Evolutionary conservation across 2,113 vertebrate species (phyloP).

Genomic region (Falcunculus frontatus): DNA sequence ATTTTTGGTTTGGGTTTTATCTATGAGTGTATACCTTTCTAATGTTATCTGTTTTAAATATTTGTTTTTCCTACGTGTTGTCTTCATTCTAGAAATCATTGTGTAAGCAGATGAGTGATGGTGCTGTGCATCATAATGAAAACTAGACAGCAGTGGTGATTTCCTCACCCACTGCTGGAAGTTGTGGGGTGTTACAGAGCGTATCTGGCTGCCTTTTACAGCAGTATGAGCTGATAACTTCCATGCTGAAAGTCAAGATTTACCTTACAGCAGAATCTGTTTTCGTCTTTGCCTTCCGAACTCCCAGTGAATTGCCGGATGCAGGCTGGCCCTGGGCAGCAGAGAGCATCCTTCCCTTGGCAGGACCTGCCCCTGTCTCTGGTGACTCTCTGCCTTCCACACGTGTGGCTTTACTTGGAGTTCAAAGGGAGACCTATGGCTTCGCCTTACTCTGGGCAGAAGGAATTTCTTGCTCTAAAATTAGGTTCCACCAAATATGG

Average conservation of each 20-base stretch:
- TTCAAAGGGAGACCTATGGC: background rate
- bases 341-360: background rate
- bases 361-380: background rate
- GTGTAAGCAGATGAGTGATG: background rate
- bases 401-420: fast-evolving
- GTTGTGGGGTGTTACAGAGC: background rate
- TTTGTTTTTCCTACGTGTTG: background rate
- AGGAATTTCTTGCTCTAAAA: background rate
- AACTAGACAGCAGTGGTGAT: background rate
- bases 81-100: background rate
- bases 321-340: background rate
- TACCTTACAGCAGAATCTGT: background rate
- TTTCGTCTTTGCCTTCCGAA: background rate
- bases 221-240: background rate
- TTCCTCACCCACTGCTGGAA: background rate
- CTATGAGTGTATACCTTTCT: background rate
- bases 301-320: background rate
- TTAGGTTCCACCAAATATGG: background rate
- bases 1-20: background rate
- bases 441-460: background rate
- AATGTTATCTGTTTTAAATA: background rate
- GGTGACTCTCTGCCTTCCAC: background rate
- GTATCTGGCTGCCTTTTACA: background rate
- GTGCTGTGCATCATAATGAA: background rate
- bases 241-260: background rate